These are phyloP conservation scores for Gryon sp. DNA, from an alignment of 1,140 invertebrate genomes.

Conservation along the genomic window DNA sequence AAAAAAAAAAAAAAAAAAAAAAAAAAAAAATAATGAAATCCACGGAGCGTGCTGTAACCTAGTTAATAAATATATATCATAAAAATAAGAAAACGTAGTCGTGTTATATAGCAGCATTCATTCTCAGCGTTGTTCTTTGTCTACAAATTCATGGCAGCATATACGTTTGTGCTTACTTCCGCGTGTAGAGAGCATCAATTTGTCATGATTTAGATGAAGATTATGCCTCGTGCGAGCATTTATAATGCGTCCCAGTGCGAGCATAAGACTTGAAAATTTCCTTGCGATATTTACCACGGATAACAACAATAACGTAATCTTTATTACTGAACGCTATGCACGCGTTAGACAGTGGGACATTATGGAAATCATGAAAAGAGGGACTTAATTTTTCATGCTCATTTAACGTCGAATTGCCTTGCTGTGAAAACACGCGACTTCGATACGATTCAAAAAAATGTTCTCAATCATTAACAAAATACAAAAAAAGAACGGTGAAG, in stretches of 20 bases:
- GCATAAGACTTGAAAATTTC: constrained; percentile 53
- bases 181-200: constrained; percentile 44
- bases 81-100: constrained; percentile 8
- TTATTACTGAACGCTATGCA: constrained; percentile 45
- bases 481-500: no score
- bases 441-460: no score
- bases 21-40: no score
- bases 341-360: constrained; percentile 29
- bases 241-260: constrained; percentile 44
- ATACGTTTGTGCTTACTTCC: constrained; percentile 42
- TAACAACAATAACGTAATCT: constrained; percentile 58
- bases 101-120: constrained; percentile 21
- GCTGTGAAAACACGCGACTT: no score
- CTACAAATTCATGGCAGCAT: constrained; percentile 27
- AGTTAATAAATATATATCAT: no score
- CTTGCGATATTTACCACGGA: constrained; percentile 56
- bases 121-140: constrained; percentile 42
- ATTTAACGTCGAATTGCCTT: constrained; percentile 19
- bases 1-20: no score
- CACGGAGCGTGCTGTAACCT: no score
- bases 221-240: constrained; percentile 55
- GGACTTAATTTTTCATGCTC: constrained; percentile 39
- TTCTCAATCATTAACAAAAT: no score
- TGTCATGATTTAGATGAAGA: constrained; percentile 54
- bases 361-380: constrained; percentile 54